Conservation (phyloP, 2,888 invertebrate genomes). For the Crioceris asparagi region DNA sequence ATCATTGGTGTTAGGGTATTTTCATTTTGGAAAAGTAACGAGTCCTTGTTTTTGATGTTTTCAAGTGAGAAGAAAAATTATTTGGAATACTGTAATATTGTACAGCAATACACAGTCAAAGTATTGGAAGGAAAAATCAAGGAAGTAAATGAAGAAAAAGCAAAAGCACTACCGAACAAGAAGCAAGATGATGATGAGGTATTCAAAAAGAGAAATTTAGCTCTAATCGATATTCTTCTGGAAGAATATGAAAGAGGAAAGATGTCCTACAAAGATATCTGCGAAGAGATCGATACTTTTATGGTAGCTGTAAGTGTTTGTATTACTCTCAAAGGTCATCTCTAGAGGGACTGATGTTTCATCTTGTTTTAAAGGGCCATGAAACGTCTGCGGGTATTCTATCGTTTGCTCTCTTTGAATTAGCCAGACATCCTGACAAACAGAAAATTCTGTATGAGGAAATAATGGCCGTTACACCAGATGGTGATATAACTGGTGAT, state of each 20-base stretch:
- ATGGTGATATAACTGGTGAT: slow-evolving; percentile 5
- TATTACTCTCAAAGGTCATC: neutral
- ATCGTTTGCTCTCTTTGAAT: slow-evolving; percentile 4
- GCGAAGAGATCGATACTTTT: slow-evolving; percentile 10
- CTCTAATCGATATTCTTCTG: slow-evolving; percentile 7
- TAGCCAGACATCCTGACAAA: slow-evolving; percentile 5
- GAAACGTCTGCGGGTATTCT: slow-evolving; percentile 8
- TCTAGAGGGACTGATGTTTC: no score
- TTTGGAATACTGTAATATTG: slow-evolving; percentile 1
- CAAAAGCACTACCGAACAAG: neutral
- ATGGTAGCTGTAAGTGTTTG: slow-evolving; percentile 7
- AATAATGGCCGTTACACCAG: slow-evolving; percentile 5
- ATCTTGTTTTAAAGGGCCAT: slow-evolving; percentile 6
- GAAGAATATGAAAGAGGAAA: slow-evolving; percentile 2
- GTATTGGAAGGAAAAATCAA: slow-evolving; percentile 4
- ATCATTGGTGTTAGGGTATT: slow-evolving; percentile 6
- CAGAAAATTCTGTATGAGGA: slow-evolving; percentile 5
- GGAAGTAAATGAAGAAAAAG: slow-evolving; percentile 1
- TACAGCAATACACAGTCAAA: slow-evolving; percentile 4
- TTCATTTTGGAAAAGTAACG: slow-evolving; percentile 5
- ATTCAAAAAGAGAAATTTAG: slow-evolving; percentile 2
- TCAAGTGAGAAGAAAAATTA: slow-evolving; percentile 4
- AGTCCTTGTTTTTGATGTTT: slow-evolving; percentile 4
- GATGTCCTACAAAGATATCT: slow-evolving; percentile 6
- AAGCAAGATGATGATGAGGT: no score